phyloP scores from a whole-genome alignment of 2,888 invertebrate species.

The Galerucella pusilla region DNA sequence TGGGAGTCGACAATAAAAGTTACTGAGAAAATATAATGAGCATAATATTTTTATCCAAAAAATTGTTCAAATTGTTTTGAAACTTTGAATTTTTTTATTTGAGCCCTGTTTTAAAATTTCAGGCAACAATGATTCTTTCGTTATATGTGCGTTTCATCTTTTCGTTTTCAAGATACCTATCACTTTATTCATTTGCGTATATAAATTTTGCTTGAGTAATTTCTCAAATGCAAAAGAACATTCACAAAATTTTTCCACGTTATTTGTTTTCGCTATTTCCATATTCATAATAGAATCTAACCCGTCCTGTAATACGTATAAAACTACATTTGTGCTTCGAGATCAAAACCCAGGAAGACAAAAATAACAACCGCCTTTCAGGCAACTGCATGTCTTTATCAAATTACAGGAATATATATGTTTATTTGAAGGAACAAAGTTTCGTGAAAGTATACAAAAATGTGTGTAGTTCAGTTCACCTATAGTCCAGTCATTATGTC shows the following conservation, averaged over 20 bases:
- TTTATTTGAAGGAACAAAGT: conserved; percentile 45
- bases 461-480: conserved; percentile 25
- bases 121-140: too few relatives aligned
- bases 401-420: conserved; percentile 40
- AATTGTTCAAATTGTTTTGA: too few relatives aligned
- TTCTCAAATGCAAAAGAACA: too few relatives aligned
- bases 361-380: conserved; percentile 56
- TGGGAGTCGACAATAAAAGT: too few relatives aligned
- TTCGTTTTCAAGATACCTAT: too few relatives aligned
- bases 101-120: too few relatives aligned
- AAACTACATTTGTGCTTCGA: conserved; percentile 61
- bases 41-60: too few relatives aligned
- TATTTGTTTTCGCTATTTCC: background rate
- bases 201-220: too few relatives aligned
- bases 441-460: conserved; percentile 43
- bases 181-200: too few relatives aligned
- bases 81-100: too few relatives aligned
- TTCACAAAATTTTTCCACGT: background rate
- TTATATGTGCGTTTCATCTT: too few relatives aligned
- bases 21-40: too few relatives aligned
- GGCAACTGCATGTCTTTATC: conserved; percentile 50
- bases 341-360: conserved; percentile 65
- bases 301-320: conserved; percentile 18
- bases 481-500: background rate
- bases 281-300: conserved; percentile 9